phyloP scores from a whole-genome alignment of 37 sponge, comb jelly and placozoan genomes.

The Haliclona indistincta region DNA sequence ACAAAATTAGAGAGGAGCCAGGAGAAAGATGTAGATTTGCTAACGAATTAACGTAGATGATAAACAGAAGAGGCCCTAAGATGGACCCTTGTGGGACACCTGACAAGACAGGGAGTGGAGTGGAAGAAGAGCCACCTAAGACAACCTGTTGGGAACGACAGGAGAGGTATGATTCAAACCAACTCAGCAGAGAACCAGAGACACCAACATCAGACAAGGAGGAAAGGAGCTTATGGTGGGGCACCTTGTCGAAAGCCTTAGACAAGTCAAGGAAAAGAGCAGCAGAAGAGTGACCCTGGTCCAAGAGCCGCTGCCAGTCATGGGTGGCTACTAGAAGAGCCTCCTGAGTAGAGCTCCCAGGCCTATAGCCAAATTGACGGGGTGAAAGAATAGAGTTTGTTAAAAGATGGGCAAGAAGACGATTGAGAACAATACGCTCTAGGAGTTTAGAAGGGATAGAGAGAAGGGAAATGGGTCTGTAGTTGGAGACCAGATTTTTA shows the following conservation, averaged over 20 bases:
- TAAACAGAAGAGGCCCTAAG: too few relatives aligned
- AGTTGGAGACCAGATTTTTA: neutral
- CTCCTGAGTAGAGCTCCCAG: constrained; percentile 10
- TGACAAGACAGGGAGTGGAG: too few relatives aligned
- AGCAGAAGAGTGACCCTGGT: neutral
- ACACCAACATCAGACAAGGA: constrained; percentile 2
- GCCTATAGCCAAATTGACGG: constrained; percentile 23
- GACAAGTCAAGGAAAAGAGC: constrained; percentile 2
- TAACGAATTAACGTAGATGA: too few relatives aligned
- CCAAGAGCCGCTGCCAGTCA: constrained; percentile 1
- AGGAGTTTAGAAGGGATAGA: constrained; percentile 15
- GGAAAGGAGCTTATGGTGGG: constrained; percentile 4
- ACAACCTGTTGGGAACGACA: neutral
- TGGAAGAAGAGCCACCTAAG: too few relatives aligned
- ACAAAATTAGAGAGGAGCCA: too few relatives aligned
- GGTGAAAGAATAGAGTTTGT: neutral
- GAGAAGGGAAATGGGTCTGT: constrained; percentile 34
- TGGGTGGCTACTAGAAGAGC: constrained; percentile 7
- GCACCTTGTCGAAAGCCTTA: too few relatives aligned
- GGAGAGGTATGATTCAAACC: neutral
- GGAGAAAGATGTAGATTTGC: too few relatives aligned
- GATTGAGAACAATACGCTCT: constrained; percentile 12
- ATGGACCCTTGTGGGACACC: too few relatives aligned
- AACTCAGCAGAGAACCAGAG: neutral
- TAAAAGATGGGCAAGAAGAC: neutral